phyloP scores from a whole-genome alignment of 2,113 vertebrate genomes.

The Rhinichthys klamathensis region DNA sequence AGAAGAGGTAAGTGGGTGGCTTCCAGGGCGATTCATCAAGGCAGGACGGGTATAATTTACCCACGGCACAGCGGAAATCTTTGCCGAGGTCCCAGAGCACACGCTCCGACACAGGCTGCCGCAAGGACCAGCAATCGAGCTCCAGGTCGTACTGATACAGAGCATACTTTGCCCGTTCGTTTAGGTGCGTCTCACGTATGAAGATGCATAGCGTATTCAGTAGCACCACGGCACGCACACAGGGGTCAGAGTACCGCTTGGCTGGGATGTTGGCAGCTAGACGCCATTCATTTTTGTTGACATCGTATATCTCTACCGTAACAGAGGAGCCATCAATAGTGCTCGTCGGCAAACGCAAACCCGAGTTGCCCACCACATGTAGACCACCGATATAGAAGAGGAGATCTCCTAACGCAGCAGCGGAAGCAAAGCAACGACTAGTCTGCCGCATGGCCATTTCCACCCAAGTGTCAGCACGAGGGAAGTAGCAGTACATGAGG shows the following conservation, averaged over 20 bases:
- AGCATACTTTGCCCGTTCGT: conserved; percentile 92
- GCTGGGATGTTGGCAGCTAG: conserved; percentile 92
- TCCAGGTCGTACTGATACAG: conserved; percentile 93
- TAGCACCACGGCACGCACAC: conserved; percentile 90
- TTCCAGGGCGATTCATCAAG: conserved; percentile 98
- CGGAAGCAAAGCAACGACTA: conserved; percentile 93
- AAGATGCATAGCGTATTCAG: conserved; percentile 91
- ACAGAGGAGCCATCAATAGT: conserved; percentile 91
- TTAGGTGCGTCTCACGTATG: conserved; percentile 93
- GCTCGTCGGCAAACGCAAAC: conserved; percentile 84
- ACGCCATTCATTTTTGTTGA: conserved; percentile 94
- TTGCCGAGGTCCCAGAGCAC: conserved; percentile 95
- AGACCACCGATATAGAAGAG: conserved; percentile 97
- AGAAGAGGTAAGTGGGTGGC: conserved; percentile 93
- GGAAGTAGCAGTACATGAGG: conserved; percentile 95
- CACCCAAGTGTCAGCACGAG: conserved; percentile 92
- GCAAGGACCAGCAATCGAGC: conserved; percentile 90
- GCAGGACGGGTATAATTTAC: conserved; percentile 97
- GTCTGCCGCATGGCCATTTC: conserved; percentile 95
- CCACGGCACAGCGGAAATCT: conserved; percentile 94
- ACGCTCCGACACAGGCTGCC: conserved; percentile 92
- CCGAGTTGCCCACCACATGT: conserved; percentile 91
- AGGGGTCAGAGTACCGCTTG: conserved; percentile 92
- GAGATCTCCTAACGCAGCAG: conserved; percentile 89
- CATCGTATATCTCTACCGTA: conserved; percentile 93